Conservation (phyloP, 1,140 invertebrate species). For the Wiebesia pumilae region DNA sequence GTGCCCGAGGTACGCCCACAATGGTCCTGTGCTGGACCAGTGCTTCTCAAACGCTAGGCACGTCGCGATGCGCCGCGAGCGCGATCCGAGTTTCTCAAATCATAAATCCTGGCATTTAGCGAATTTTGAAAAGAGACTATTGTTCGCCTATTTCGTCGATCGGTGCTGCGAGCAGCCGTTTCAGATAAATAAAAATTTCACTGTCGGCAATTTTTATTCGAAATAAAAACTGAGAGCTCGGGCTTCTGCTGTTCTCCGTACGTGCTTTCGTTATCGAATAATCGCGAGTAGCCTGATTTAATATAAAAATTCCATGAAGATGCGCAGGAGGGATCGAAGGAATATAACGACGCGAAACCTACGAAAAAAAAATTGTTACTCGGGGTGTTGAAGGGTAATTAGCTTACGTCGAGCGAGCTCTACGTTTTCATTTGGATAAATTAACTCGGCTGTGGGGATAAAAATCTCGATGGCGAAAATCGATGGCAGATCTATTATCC, state of each 20-base stretch:
- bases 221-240: not conserved
- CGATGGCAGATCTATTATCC: not conserved
- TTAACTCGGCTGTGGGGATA: not conserved
- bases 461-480: no score
- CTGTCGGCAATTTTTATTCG: no score
- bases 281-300: not conserved
- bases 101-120: slow-evolving; percentile 29
- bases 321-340: no score
- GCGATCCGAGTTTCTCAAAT: slow-evolving; percentile 15
- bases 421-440: not conserved
- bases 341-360: no score
- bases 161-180: not conserved
- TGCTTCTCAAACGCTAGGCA: slow-evolving; percentile 62
- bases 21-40: slow-evolving; percentile 62
- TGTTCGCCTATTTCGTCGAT: not conserved
- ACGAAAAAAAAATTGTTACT: no score
- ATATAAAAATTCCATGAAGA: not conserved
- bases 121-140: not conserved
- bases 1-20: slow-evolving; percentile 67
- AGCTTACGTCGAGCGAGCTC: no score
- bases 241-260: not conserved
- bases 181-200: no score
- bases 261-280: slow-evolving; percentile 7
- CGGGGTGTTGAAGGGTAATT: no score
- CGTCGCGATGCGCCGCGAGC: not conserved